Base-by-base conservation (phyloP, 2,888 invertebrate species). In the Ethmia dodecea region DNA sequence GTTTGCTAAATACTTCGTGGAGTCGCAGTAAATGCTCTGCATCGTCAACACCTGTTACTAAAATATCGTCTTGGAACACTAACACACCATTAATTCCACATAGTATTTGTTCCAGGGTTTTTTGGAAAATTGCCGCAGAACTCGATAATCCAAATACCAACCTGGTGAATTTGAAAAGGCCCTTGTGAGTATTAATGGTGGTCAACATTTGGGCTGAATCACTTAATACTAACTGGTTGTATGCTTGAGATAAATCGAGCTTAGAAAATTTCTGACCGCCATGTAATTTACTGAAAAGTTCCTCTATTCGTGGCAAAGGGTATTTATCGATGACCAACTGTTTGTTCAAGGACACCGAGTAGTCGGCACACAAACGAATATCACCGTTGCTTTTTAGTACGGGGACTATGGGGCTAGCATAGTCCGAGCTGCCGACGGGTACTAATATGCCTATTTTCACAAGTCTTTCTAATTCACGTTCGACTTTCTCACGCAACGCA, bases 231-330 rank as follows among this genome's bases (percentile, higher is more conserved):
- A 46, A 25, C 25, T 46, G 46, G 15, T 29, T 31, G 16, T 46
- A 47, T 1, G 47, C 43, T 8, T 26, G 24, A 3, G 35, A 32
- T 4, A 43, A 30, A 29, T 47, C 43, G 12, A 47, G 13, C 26
- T 47, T 47, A 9, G 39, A 29, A 26, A 39, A 47, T 32, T 42
- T 25, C 10, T 15, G 32, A 0, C 44, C 47, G 1, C 44, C 47
- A 9, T 40, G 31, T 9, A 42, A 28, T 6, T 31, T 38, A 6
- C 42, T 13, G 32, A 42, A 47, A 13, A 47, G 16, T 11, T 47
- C 44, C 16, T 44, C 38, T 5, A 42, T 39, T 2, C 44, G 30
- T 5, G 44, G 47, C 1, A 47, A 13, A 1, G 37, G 40, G 30
- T 40, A 47, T 5, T 28, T 32, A 15, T 44, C 47, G 4, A 28